Evolutionary conservation across 2,797 vertebrate species (phyloP).

Genomic region (Mormyrops attenuatus): DNA sequence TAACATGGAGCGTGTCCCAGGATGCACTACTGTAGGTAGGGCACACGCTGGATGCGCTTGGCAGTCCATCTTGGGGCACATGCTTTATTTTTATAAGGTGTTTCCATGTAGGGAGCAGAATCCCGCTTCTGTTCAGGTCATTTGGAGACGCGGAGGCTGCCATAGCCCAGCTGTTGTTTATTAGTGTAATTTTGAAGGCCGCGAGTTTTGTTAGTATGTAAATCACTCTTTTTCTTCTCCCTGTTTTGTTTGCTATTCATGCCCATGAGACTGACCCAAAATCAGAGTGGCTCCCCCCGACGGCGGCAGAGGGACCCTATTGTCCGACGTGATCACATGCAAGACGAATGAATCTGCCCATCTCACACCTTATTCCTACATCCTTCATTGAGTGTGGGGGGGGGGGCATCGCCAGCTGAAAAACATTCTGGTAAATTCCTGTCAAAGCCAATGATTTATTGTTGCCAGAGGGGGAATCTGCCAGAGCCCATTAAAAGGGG

Average conservation of each 20-base stretch:
- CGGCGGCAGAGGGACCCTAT: not conserved
- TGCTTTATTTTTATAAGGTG: not conserved
- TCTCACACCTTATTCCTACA: not conserved
- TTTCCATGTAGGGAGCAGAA: not conserved
- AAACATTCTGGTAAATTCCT: not conserved
- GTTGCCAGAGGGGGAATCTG: not conserved
- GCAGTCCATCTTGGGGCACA: not conserved
- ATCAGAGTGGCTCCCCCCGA: not conserved
- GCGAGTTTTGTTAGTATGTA: slow-evolving; percentile 33
- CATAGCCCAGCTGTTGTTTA: slow-evolving; percentile 23
- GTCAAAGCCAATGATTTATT: not conserved
- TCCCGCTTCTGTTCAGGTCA: not conserved
- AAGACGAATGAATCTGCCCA: not conserved
- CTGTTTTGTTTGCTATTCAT: slow-evolving; percentile 39
- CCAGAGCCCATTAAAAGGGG: not conserved
- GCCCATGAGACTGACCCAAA: not conserved
- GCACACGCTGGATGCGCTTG: not conserved
- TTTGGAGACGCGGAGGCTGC: not conserved
- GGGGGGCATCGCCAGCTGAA: not conserved
- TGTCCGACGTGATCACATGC: not conserved
- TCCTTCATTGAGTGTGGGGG: not conserved
- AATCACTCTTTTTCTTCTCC: slow-evolving; percentile 5
- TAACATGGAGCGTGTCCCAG: not conserved
- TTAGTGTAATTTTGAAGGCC: slow-evolving; percentile 31
- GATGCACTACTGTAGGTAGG: not conserved